Evolutionary conservation across 2,797 vertebrate genomes (phyloP).

Genomic region (Cryptoblepharus egeriae): DNA sequence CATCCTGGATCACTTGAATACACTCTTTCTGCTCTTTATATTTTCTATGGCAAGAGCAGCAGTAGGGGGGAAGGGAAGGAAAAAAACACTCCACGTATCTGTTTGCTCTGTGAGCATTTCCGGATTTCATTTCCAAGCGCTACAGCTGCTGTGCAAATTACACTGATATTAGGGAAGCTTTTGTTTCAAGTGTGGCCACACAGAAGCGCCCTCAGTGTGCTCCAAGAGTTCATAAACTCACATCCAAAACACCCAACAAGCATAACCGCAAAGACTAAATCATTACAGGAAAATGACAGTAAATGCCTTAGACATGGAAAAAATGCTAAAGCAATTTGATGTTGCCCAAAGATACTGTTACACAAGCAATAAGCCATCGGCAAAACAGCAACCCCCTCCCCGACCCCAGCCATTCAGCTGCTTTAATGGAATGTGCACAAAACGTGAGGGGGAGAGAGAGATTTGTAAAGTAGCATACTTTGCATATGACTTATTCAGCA

Average conservation of each 20-base stretch:
- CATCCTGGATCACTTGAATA: conserved; percentile 56
- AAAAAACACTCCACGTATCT: conserved; percentile 2
- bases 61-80: background rate
- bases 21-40: conserved; percentile 58
- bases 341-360: conserved; percentile 12
- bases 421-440: conserved; percentile 26
- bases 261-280: conserved; percentile 44
- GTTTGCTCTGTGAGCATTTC: conserved; percentile 41
- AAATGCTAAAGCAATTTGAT: background rate
- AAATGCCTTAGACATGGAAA: background rate
- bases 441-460: background rate
- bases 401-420: background rate
- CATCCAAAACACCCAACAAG: conserved; percentile 37
- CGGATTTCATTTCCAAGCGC: conserved; percentile 61
- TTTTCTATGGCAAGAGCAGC: conserved; percentile 63
- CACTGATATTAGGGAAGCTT: conserved; percentile 59
- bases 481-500: conserved; percentile 38
- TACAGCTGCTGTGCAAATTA: conserved; percentile 60
- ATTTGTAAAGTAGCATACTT: background rate
- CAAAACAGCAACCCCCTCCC: background rate
- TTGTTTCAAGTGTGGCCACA: conserved; percentile 48
- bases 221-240: conserved; percentile 24
- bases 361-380: fast-evolving
- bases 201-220: conserved; percentile 37
- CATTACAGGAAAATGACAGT: conserved; percentile 32